These are phyloP conservation scores for Trichoplusia ni DNA, from an alignment of 1,140 invertebrate species.

Conservation along the genomic window DNA sequence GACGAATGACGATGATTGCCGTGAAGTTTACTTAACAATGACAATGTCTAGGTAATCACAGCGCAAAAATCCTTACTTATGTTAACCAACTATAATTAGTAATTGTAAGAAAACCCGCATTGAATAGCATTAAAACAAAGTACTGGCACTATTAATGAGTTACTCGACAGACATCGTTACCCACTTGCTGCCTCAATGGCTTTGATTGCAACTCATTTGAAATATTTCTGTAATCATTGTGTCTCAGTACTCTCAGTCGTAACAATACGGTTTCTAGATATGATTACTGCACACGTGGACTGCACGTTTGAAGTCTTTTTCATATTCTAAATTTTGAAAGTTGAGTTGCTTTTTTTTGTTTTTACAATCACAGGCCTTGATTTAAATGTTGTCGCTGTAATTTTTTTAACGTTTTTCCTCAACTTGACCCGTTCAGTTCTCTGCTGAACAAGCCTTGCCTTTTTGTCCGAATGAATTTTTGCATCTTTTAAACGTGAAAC, in stretches of 20 bases:
- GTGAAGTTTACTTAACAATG: conserved; percentile 8
- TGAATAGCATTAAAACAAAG: not conserved
- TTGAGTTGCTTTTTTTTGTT: no score
- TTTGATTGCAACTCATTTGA: conserved; percentile 19
- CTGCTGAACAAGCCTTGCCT: not conserved
- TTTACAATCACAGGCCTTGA: no score
- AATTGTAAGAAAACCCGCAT: not conserved
- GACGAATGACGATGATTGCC: no score
- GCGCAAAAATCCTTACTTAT: no score
- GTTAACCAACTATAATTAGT: no score
- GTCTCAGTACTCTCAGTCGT: not conserved
- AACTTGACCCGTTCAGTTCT: not conserved
- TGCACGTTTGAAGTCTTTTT: no score
- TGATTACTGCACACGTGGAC: no score
- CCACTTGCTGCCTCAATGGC: conserved; percentile 19
- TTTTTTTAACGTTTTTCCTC: conserved; percentile 7
- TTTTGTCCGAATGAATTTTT: not conserved
- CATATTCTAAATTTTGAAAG: no score
- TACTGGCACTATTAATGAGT: conserved; percentile 2
- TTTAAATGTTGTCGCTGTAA: no score
- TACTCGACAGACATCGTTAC: conserved; percentile 8
- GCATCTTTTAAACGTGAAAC: conserved; percentile 18
- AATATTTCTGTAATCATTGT: conserved; percentile 10
- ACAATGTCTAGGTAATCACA: no score
- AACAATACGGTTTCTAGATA: not conserved